Conservation (phyloP, 2,888 invertebrate species). For the Brenthis hecate region DNA sequence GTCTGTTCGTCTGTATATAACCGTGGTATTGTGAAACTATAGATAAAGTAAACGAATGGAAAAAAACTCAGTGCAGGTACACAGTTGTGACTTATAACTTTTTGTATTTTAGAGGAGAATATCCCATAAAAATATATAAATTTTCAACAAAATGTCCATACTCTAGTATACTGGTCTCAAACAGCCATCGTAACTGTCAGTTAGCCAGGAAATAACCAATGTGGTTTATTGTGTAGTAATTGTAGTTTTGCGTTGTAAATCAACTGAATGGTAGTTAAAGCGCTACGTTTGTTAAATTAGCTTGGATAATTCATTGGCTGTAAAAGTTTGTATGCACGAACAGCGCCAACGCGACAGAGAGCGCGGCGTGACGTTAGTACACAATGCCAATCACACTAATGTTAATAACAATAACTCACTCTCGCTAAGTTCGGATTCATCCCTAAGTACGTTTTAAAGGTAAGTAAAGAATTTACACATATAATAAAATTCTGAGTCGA, state of each 20-base stretch:
- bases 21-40: too few species aligned
- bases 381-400: too few species aligned
- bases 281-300: constrained; percentile 14
- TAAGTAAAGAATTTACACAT: too few species aligned
- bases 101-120: too few species aligned
- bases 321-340: constrained; percentile 1
- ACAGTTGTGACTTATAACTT: too few species aligned
- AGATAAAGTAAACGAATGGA: too few species aligned
- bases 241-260: constrained; percentile 10
- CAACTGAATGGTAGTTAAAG: constrained; percentile 7
- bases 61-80: too few species aligned
- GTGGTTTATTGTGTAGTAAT: not conserved
- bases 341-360: not conserved
- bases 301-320: constrained; percentile 6
- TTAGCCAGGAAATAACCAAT: constrained; percentile 8
- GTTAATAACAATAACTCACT: too few species aligned
- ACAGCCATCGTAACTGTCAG: not conserved
- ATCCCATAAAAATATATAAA: not conserved
- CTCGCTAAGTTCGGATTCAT: too few species aligned
- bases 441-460: too few species aligned
- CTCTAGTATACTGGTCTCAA: not conserved
- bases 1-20: too few species aligned
- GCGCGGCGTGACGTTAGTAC: not conserved
- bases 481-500: too few species aligned
- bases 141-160: not conserved